A percentile compares a stretch with the other conserved stretches of the same genome.
Conservation (phyloP, 1,140 invertebrate species). For the Solenopsis invicta region DNA sequence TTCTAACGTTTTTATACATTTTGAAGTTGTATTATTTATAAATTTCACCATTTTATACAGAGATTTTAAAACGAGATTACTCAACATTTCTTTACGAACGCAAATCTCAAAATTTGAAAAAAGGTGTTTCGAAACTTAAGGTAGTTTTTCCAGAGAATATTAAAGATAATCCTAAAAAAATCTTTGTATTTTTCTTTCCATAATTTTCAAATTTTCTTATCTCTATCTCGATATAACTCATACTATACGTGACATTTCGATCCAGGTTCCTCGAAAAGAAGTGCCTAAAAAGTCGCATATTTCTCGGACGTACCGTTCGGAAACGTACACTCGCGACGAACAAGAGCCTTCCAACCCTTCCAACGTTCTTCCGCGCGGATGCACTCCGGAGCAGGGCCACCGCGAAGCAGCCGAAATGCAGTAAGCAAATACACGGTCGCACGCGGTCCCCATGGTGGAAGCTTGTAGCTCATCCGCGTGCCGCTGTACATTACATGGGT, state of each 20-base stretch:
- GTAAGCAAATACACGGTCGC: conserved; percentile 68
- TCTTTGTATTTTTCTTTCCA: neutral
- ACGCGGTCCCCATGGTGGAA: conserved; percentile 24
- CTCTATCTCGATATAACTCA: neutral
- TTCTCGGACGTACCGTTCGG: neutral
- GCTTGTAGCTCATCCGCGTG: conserved; percentile 67
- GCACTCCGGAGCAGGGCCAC: conserved; percentile 36
- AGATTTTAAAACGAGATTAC: neutral
- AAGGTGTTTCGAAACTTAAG: neutral
- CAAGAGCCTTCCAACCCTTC: too few relatives aligned
- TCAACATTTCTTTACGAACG: too few relatives aligned
- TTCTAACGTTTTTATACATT: neutral
- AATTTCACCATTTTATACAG: neutral
- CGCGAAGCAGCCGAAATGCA: conserved; percentile 60
- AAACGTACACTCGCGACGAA: conserved; percentile 54
- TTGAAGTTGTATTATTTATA: neutral
- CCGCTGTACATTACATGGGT: conserved; percentile 67
- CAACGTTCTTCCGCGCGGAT: conserved; percentile 61
- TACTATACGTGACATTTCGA: neutral
- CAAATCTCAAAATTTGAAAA: neutral
- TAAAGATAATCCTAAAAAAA: neutral
- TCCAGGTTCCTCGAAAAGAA: neutral
- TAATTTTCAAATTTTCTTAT: neutral
- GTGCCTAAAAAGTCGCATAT: neutral
- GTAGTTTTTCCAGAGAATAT: neutral